Evolutionary conservation across 2,797 vertebrate species (phyloP).

Genomic region (Avahi laniger): DNA sequence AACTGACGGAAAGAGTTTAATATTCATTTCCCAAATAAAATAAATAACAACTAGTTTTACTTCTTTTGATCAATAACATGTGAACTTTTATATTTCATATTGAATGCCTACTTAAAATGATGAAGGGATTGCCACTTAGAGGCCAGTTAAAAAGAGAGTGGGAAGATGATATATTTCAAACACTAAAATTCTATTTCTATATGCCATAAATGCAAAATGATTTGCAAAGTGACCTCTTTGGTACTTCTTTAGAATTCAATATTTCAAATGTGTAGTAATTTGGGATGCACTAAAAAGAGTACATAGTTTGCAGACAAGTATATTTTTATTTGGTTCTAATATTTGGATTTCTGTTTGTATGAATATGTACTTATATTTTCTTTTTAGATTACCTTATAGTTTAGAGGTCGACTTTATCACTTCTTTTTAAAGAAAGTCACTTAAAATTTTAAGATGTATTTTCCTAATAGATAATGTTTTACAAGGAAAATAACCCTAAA

Average conservation of each 20-base stretch:
- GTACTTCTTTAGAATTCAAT: conserved; percentile 47
- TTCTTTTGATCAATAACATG: conserved; percentile 53
- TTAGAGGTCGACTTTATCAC: neutral
- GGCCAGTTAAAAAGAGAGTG: conserved; percentile 45
- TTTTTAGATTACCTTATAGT: neutral
- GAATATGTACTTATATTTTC: neutral
- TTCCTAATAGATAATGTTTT: neutral
- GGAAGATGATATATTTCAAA: conserved; percentile 57
- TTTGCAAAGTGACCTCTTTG: conserved; percentile 70
- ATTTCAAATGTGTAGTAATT: conserved; percentile 51
- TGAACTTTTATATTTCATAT: conserved; percentile 65
- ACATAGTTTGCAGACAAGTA: neutral
- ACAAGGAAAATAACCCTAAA: neutral
- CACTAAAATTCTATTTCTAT: conserved; percentile 71
- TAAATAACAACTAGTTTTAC: conserved; percentile 64
- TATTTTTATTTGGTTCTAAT: conserved; percentile 46
- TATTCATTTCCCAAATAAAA: conserved; percentile 43
- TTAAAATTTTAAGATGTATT: conserved; percentile 12
- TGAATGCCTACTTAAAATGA: conserved; percentile 73
- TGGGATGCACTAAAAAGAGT: neutral
- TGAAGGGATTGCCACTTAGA: conserved; percentile 61
- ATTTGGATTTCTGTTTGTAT: neutral
- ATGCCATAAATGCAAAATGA: conserved; percentile 66
- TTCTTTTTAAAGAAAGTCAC: neutral
- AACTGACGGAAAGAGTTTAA: conserved; percentile 13